These are phyloP conservation scores for Eupithecia insigniata DNA, from an alignment of 2,888 invertebrate species.

Conservation along the genomic window DNA sequence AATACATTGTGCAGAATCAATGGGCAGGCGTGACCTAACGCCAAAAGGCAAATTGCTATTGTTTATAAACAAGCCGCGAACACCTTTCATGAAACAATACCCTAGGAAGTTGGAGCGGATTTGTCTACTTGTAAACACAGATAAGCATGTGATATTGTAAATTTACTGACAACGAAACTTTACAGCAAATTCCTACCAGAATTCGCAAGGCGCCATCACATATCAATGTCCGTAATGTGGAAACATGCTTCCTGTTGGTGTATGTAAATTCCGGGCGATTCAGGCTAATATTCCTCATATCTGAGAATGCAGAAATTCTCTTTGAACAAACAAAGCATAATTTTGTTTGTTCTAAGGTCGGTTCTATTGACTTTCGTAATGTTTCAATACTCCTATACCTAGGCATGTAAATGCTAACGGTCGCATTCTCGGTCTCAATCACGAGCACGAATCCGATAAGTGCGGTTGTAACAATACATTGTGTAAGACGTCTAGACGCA, in stretches of 20 bases:
- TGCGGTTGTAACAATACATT: slow-evolving; percentile 37
- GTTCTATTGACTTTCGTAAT: slow-evolving; percentile 37
- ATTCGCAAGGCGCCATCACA: slow-evolving; percentile 41
- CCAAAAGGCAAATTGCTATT: slow-evolving; percentile 74
- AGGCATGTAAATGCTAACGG: slow-evolving; percentile 39
- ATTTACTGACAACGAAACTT: slow-evolving; percentile 39
- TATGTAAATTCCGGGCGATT: slow-evolving; percentile 40
- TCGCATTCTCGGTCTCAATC: slow-evolving; percentile 38
- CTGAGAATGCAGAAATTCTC: slow-evolving; percentile 28
- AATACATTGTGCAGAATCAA: slow-evolving; percentile 60
- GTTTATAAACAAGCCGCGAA: slow-evolving; percentile 72
- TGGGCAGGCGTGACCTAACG: slow-evolving; percentile 69
- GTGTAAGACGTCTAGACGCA: slow-evolving; percentile 38
- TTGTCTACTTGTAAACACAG: slow-evolving; percentile 54
- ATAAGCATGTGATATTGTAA: slow-evolving; percentile 46
- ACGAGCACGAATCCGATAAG: slow-evolving; percentile 40
- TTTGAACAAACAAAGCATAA: slow-evolving; percentile 32
- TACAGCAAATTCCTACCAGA: slow-evolving; percentile 33
- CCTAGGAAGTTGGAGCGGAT: slow-evolving; percentile 67
- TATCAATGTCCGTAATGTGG: slow-evolving; percentile 39
- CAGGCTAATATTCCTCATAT: slow-evolving; percentile 36
- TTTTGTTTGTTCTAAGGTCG: slow-evolving; percentile 26
- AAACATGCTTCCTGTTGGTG: slow-evolving; percentile 42
- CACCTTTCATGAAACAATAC: slow-evolving; percentile 70
- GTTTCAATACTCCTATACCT: slow-evolving; percentile 29